Percentiles rank a stretch among this genome's conserved stretches.
These are phyloP conservation scores for Microtus pennsylvanicus DNA, from an alignment of 2,113 vertebrate species.

Conservation along the genomic window DNA sequence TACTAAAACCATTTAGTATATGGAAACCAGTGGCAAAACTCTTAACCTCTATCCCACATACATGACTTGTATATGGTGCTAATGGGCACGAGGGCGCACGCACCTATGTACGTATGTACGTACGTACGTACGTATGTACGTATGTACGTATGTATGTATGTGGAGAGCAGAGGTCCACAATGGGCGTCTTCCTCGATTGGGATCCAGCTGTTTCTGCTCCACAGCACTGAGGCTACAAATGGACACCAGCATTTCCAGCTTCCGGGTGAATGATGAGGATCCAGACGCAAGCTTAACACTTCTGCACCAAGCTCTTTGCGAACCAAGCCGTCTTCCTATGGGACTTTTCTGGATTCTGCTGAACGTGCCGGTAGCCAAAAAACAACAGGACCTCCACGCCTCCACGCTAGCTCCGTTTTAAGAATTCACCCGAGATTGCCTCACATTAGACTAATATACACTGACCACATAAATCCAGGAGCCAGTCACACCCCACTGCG, in stretches of 20 bases:
- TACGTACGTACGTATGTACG: background rate
- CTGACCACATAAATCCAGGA: background rate
- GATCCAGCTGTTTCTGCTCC: background rate
- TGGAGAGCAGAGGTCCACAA: background rate
- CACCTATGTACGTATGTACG: rapidly evolving
- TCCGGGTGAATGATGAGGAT: background rate
- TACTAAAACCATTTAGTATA: background rate
- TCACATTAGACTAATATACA: background rate
- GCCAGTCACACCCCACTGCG: background rate
- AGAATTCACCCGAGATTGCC: background rate
- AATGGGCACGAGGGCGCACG: background rate
- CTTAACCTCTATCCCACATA: background rate
- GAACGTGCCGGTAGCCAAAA: background rate
- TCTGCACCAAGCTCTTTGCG: background rate
- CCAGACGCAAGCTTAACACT: background rate
- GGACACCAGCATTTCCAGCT: background rate
- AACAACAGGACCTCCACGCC: background rate
- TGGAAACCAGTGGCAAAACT: background rate
- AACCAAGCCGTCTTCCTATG: background rate
- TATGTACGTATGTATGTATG: background rate
- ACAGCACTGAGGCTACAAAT: background rate
- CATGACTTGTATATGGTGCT: background rate
- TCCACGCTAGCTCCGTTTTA: background rate
- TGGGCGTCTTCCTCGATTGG: background rate
- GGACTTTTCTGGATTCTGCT: background rate